These are phyloP conservation scores for Tadarida brasiliensis DNA, from an alignment of 2,797 vertebrate species.

Conservation along the genomic window DNA sequence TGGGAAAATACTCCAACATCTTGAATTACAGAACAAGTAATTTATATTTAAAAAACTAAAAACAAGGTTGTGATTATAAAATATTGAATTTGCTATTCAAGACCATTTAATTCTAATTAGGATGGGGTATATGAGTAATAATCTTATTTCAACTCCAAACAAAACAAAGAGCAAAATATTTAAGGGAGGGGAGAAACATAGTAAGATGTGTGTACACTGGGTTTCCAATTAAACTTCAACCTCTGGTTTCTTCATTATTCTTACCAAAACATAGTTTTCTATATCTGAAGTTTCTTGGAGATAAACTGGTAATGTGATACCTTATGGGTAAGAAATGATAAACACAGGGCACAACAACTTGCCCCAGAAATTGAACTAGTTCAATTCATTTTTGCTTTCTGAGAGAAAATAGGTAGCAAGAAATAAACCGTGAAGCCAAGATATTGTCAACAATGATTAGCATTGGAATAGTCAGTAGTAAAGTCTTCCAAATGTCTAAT, in stretches of 20 bases:
- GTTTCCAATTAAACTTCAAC: slow-evolving; percentile 50
- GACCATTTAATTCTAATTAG: slow-evolving; percentile 66
- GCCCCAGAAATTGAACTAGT: slow-evolving; percentile 2
- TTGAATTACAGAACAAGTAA: slow-evolving; percentile 73
- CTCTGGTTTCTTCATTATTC: slow-evolving; percentile 36
- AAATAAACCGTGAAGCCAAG: slow-evolving; percentile 18
- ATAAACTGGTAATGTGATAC: slow-evolving; percentile 10
- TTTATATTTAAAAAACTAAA: slow-evolving; percentile 64
- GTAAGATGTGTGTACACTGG: not conserved
- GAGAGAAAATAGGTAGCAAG: slow-evolving; percentile 35
- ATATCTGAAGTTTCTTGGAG: slow-evolving; percentile 54
- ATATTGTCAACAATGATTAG: not conserved
- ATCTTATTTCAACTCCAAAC: slow-evolving; percentile 55
- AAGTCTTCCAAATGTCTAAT: slow-evolving; percentile 28
- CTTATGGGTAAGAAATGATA: slow-evolving; percentile 36
- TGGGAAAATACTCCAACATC: slow-evolving; percentile 67
- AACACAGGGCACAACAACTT: not conserved
- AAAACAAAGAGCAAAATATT: slow-evolving; percentile 53
- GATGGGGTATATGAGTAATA: not conserved
- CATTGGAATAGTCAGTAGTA: not conserved
- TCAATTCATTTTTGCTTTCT: slow-evolving; percentile 52
- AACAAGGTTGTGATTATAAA: slow-evolving; percentile 70
- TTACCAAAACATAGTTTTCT: slow-evolving; percentile 58
- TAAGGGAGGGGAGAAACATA: not conserved
- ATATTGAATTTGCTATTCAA: slow-evolving; percentile 47